Base-by-base conservation (phyloP, 2,888 invertebrate genomes). In the Scelioninae gen. 2 region DNA sequence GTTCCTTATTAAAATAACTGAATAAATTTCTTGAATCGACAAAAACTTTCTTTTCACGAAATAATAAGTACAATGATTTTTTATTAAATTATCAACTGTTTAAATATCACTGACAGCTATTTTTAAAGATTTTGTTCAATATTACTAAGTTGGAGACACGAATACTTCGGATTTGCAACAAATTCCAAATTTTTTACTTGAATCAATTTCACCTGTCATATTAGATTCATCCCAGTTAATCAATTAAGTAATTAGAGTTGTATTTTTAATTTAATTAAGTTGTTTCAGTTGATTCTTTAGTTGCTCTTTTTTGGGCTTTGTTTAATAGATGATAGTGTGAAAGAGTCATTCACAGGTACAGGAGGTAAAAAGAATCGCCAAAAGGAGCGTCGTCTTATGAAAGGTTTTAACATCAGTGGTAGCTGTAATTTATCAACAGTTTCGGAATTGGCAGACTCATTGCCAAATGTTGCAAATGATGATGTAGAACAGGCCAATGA, bases 351-450 rank as follows among this genome's bases (percentile, higher is more conserved):
- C 80, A 73, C 85, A 93, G 94, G 94, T 82, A 92, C 94, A 74
- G 95, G 96, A 76, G 96, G 96, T 63, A 96, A 96, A 87, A 96
- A 96, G 88, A 96, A 96, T 85, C 92, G 96, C 0, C 96, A 96
- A 86, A 95, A 96, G 86, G 96, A 96, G 86, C 90, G 96, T 0
- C 91, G 96, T 0, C 88, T 96, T 63, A 96, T 96, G 95, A 96
- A 96, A 86, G 96, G 95, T 11, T 96, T 96, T 89, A 96, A 96
- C 88, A 95, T 96, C 78, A 93, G 79, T 16, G 74, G 78, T 16
- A 78, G 78, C 46, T 81, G 82, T 28, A 90, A 90, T 11, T 87
- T 94, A 77, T 91, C 93, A 57, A 93, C 94, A 0, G 93, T 94
- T 22, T 93, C 93, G 73, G 94, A 94, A 87, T 92, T 93, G 85